Conservation (phyloP, 2,113 vertebrate species). For the Empidonax alnorum region DNA sequence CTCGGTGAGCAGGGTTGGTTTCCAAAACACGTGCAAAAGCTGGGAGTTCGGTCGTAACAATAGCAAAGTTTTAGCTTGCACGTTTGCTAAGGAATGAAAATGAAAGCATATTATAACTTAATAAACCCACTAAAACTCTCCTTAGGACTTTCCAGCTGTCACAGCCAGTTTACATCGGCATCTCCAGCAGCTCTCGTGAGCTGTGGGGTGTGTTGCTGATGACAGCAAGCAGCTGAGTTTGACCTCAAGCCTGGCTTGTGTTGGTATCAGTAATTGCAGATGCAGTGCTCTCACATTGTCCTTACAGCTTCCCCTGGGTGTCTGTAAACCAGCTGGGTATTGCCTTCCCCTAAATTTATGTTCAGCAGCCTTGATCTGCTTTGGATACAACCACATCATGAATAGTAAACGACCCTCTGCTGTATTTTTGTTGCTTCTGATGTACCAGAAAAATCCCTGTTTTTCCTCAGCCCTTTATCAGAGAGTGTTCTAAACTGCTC, state of each 20-base stretch:
- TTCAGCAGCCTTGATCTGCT: not conserved
- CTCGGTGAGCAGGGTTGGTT: fast-evolving
- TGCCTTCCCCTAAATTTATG: not conserved
- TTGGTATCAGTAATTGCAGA: not conserved
- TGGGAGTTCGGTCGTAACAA: not conserved
- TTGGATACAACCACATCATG: not conserved
- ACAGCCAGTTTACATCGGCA: not conserved
- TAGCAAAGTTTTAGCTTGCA: not conserved
- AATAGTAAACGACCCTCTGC: not conserved
- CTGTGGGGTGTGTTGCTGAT: not conserved
- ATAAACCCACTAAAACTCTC: not conserved
- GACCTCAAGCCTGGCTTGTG: not conserved
- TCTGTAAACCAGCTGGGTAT: not conserved
- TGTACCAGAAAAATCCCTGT: not conserved
- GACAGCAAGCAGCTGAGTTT: not conserved
- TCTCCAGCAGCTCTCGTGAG: not conserved
- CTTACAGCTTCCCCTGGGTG: not conserved
- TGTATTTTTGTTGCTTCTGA: not conserved
- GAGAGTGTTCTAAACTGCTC: not conserved
- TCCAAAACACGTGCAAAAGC: not conserved
- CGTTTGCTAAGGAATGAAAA: not conserved
- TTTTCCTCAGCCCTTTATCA: not conserved
- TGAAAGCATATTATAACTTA: not conserved
- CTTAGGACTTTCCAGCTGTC: not conserved
- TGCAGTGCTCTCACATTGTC: not conserved